Percentiles rank a stretch among this genome's conserved stretches.
Evolutionary conservation across 2,113 vertebrate species (phyloP).

Genomic region (Aplodontia rufa): DNA sequence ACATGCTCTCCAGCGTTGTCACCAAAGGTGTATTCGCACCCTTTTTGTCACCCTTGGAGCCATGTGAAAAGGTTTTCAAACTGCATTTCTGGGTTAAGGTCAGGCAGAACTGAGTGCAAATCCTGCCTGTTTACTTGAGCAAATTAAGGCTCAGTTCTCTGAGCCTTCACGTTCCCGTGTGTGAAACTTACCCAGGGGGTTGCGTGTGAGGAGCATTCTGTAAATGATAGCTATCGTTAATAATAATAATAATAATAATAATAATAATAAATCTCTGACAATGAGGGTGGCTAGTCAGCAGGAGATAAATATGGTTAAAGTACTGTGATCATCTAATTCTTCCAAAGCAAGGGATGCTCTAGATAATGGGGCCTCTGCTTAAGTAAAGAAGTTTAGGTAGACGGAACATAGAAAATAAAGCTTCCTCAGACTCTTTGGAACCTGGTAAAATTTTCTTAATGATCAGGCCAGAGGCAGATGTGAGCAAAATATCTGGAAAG

Average conservation of each 20-base stretch:
- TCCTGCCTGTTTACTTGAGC: neutral
- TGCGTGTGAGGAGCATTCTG: neutral
- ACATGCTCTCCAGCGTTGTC: neutral
- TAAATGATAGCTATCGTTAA: neutral
- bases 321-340: neutral
- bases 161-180: neutral
- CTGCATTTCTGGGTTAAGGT: neutral
- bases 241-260: too few relatives aligned
- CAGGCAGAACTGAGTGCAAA: neutral
- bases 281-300: neutral
- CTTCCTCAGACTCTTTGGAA: neutral
- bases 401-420: neutral
- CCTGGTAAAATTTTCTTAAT: neutral
- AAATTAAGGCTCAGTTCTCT: fast-evolving
- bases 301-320: neutral
- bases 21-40: neutral
- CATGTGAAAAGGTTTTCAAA: neutral
- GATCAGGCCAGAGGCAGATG: neutral
- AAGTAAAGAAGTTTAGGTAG: neutral
- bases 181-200: neutral
- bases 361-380: neutral
- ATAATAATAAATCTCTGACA: neutral
- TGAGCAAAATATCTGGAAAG: neutral
- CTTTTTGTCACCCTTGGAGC: neutral
- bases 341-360: neutral